Conservation (phyloP, 2,113 vertebrate species). For the Chloroceryle aenea region DNA sequence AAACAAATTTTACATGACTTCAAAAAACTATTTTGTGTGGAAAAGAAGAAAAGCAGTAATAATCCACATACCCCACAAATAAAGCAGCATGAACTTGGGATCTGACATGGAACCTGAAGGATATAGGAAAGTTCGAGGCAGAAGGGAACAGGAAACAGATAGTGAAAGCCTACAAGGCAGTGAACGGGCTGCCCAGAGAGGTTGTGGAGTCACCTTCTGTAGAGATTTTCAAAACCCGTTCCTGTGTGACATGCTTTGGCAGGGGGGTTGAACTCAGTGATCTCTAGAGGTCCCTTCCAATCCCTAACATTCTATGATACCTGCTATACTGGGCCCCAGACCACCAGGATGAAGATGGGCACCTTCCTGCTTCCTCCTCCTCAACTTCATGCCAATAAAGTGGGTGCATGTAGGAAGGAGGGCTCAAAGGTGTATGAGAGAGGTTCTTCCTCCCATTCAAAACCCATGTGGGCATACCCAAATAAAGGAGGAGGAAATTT, state of each 20-base stretch:
- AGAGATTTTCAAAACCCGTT: too few relatives aligned
- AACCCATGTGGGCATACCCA: not conserved
- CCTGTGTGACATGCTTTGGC: too few relatives aligned
- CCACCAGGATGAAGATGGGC: rapidly evolving
- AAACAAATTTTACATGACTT: not conserved
- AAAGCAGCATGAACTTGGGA: not conserved
- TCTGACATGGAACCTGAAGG: not conserved
- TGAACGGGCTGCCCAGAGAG: too few relatives aligned
- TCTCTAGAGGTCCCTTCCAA: too few relatives aligned
- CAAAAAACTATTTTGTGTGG: not conserved
- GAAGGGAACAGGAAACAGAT: not conserved
- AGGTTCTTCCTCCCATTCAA: not conserved
- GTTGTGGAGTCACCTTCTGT: too few relatives aligned
- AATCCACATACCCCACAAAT: not conserved
- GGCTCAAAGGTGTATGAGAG: not conserved
- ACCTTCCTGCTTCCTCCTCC: not conserved
- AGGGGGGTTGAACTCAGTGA: too few relatives aligned
- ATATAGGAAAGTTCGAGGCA: not conserved
- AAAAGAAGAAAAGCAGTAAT: not conserved
- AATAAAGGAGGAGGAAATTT: not conserved
- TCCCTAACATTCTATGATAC: not conserved
- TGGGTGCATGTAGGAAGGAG: not conserved
- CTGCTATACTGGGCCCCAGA: not conserved
- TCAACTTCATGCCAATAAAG: not conserved
- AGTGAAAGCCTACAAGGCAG: not conserved